These are phyloP conservation scores for Limnephilus marmoratus DNA, from an alignment of 2,888 invertebrate genomes.

Conservation along the genomic window DNA sequence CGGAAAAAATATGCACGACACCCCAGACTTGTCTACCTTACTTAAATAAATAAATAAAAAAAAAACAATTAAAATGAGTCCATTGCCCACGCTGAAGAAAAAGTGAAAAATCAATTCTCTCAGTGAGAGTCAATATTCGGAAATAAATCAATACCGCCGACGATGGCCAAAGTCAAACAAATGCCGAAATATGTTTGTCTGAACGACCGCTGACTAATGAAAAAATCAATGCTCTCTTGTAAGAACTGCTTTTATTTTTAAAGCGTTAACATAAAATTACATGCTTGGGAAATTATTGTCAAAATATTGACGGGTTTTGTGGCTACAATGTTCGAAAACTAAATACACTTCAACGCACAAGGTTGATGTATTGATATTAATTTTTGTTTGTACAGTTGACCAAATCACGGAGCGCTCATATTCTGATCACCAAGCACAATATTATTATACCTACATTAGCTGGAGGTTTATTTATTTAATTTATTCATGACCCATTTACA, in stretches of 20 bases:
- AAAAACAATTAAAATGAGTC: neutral
- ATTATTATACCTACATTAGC: neutral
- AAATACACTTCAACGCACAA: neutral
- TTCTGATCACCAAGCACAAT: neutral
- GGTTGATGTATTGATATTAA: neutral
- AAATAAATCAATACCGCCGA: constrained; percentile 41
- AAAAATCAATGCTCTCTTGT: constrained; percentile 39
- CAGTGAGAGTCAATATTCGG: neutral
- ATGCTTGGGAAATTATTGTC: neutral
- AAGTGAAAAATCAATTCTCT: neutral
- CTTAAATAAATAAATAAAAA: neutral
- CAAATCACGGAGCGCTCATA: neutral
- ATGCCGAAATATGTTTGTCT: constrained; percentile 41
- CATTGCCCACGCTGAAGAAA: neutral
- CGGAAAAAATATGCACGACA: neutral
- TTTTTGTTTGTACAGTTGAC: neutral
- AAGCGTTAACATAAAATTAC: neutral
- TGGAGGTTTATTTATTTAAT: neutral
- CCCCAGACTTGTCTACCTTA: neutral
- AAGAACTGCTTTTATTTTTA: constrained; percentile 6
- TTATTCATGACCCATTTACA: too few species aligned
- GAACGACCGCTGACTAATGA: constrained; percentile 42
- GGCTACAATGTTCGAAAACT: neutral
- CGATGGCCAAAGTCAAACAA: constrained; percentile 32
- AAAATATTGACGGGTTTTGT: neutral